These are phyloP conservation scores for Rhynchomys soricoides DNA, from an alignment of 2,113 vertebrate genomes.

Conservation along the genomic window DNA sequence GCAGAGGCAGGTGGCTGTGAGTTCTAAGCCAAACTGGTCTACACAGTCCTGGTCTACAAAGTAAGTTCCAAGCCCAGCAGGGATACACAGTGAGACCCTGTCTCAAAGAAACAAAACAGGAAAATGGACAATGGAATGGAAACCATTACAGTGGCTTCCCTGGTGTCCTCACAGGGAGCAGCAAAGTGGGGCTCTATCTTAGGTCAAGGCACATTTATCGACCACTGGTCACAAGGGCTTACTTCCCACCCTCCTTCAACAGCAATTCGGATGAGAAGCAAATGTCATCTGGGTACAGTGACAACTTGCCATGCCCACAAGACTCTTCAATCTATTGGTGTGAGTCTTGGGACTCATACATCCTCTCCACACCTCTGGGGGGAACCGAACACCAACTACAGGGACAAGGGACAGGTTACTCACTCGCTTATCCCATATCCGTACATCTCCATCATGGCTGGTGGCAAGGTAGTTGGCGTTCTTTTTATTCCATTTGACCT, in stretches of 20 bases:
- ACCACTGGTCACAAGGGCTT: not conserved
- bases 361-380: not conserved
- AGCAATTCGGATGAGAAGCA: not conserved
- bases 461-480: slow-evolving; percentile 94
- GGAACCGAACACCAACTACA: not conserved
- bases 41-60: not conserved
- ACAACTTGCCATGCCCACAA: not conserved
- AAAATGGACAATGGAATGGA: not conserved
- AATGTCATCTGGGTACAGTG: not conserved
- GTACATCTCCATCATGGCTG: slow-evolving; percentile 96
- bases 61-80: not conserved
- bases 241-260: not conserved
- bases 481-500: slow-evolving; percentile 98
- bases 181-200: not conserved
- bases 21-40: not conserved
- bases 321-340: not conserved
- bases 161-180: not conserved
- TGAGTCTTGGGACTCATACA: not conserved
- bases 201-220: not conserved
- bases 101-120: too few relatives aligned
- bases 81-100: too few relatives aligned
- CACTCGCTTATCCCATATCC: slow-evolving; percentile 98
- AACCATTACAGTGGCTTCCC: not conserved
- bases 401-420: slow-evolving; percentile 69
- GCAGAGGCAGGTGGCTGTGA: not conserved